Conservation (phyloP, 2,888 invertebrate genomes). For the Cactoblastis cactorum region DNA sequence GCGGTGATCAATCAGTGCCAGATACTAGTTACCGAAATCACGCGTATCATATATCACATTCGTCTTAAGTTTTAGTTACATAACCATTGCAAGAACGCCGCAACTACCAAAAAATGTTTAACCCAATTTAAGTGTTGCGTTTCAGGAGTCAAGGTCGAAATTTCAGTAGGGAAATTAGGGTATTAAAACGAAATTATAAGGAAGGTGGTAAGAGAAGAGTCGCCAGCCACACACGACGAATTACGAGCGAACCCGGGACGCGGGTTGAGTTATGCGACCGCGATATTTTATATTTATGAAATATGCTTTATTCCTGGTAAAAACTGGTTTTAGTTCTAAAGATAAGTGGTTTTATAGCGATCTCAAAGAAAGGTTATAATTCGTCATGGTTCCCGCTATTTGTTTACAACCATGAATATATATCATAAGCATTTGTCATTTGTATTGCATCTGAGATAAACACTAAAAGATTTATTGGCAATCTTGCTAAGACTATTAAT, state of each 20-base stretch:
- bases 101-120: conserved; percentile 25
- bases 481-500: too few species aligned
- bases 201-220: conserved; percentile 54
- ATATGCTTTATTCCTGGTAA: conserved; percentile 54
- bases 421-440: neutral
- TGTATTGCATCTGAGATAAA: neutral
- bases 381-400: conserved; percentile 3
- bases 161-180: conserved; percentile 28
- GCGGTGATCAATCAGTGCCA: conserved; percentile 62
- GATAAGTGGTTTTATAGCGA: conserved; percentile 20
- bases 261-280: conserved; percentile 64
- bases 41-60: conserved; percentile 77
- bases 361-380: conserved; percentile 7
- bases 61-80: conserved; percentile 68
- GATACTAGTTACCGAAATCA: conserved; percentile 74
- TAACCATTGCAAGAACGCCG: conserved; percentile 25
- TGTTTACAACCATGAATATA: neutral
- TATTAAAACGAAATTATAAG: conserved; percentile 46
- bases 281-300: conserved; percentile 62
- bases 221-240: conserved; percentile 77
- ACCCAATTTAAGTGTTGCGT: conserved; percentile 33
- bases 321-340: conserved; percentile 38
- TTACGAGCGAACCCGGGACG: conserved; percentile 66
- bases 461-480: too few species aligned
- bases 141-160: conserved; percentile 27